These are phyloP conservation scores for Willisornis vidua DNA, from an alignment of 2,113 vertebrate genomes.

Conservation along the genomic window DNA sequence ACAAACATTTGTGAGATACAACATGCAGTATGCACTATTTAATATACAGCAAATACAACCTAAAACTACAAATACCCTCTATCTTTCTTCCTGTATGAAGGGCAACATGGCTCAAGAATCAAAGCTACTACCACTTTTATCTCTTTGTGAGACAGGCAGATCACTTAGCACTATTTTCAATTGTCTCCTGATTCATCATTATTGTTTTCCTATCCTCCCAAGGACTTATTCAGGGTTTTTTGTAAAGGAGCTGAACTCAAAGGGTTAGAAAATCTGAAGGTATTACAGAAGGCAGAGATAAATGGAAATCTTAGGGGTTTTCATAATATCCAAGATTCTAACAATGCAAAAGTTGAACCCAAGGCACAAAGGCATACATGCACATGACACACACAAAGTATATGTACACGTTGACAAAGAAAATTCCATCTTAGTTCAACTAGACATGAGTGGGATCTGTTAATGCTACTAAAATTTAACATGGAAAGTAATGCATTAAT, in stretches of 20 bases:
- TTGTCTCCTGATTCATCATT: not conserved
- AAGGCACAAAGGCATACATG: not conserved
- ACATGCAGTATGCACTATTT: accelerated
- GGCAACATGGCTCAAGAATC: not conserved
- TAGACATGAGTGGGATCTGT: not conserved
- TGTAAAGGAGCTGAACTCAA: not conserved
- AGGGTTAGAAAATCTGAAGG: not conserved
- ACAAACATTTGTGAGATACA: not conserved
- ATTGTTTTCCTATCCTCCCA: not conserved
- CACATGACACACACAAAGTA: not conserved
- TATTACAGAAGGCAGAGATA: not conserved
- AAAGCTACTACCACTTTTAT: not conserved
- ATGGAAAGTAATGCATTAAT: not conserved
- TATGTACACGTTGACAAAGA: not conserved
- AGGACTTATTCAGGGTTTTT: accelerated
- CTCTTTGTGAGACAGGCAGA: not conserved
- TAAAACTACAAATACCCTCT: not conserved
- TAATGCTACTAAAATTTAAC: not conserved
- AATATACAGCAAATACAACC: not conserved
- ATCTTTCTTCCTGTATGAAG: not conserved
- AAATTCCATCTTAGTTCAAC: not conserved
- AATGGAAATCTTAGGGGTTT: not conserved
- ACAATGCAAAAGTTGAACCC: not conserved
- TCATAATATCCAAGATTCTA: not conserved
- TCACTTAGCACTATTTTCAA: not conserved